Conservation (phyloP, 2,113 vertebrate genomes). For the Amphiprion ocellaris region DNA sequence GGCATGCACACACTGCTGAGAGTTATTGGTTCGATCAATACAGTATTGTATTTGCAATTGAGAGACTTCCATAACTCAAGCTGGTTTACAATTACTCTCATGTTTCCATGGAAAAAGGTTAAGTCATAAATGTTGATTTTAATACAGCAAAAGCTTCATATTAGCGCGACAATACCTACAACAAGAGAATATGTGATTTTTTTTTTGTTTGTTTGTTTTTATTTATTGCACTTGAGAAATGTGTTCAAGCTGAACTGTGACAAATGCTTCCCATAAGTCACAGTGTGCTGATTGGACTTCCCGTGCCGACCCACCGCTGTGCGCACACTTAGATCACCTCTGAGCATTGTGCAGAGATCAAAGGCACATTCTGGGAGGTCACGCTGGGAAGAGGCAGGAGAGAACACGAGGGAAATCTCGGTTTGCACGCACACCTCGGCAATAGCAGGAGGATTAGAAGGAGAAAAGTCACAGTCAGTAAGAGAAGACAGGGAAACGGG, state of each 20-base stretch:
- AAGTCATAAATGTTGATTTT: background rate
- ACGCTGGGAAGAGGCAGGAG: slow-evolving; percentile 45
- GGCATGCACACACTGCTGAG: slow-evolving; percentile 3
- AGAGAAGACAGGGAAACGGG: background rate
- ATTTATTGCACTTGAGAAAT: slow-evolving; percentile 4
- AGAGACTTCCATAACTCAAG: background rate
- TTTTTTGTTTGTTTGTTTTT: background rate
- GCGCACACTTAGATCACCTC: slow-evolving; percentile 46
- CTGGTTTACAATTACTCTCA: background rate
- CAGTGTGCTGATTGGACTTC: slow-evolving; percentile 56
- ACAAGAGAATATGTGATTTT: background rate
- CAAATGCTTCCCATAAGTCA: slow-evolving; percentile 33
- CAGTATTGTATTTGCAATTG: background rate
- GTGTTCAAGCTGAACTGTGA: slow-evolving; percentile 10
- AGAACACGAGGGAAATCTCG: slow-evolving; percentile 22
- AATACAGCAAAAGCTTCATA: background rate
- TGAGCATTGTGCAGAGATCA: slow-evolving; percentile 57
- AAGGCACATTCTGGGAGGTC: slow-evolving; percentile 60
- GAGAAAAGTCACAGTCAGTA: background rate
- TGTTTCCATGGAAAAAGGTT: background rate
- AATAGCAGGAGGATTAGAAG: slow-evolving; percentile 10
- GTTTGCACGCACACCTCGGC: slow-evolving; percentile 49
- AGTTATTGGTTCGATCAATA: slow-evolving; percentile 18
- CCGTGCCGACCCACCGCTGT: slow-evolving; percentile 44
- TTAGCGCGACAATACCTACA: background rate